These are phyloP conservation scores for Cephalopterus ornatus DNA, from an alignment of 2,113 vertebrate species.

Conservation along the genomic window DNA sequence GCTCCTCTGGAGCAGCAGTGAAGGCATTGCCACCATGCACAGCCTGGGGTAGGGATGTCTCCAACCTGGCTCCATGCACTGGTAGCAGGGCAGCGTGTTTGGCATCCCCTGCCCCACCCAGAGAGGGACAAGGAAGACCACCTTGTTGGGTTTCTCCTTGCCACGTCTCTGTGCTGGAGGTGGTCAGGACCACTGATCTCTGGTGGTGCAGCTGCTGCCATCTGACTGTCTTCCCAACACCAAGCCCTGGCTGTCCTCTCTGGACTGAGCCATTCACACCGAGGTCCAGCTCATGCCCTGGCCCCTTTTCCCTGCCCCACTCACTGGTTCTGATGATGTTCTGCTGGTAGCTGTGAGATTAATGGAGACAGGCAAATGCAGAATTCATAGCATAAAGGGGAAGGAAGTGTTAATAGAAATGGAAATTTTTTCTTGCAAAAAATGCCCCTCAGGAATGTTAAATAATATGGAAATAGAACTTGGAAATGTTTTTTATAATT, in stretches of 20 bases:
- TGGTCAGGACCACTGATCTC: not conserved
- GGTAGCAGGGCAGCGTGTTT: not conserved
- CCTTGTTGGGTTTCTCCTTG: not conserved
- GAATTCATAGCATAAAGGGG: not conserved
- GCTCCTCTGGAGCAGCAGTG: not conserved
- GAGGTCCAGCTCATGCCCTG: not conserved
- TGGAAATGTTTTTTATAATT: conserved; percentile 7
- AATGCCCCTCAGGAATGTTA: not conserved
- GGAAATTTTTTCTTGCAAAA: not conserved
- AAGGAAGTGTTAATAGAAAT: not conserved
- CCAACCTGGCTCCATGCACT: accelerated
- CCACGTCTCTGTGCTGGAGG: not conserved
- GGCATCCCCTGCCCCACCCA: not conserved
- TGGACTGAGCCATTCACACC: not conserved
- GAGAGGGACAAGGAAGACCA: not conserved
- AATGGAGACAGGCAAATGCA: not conserved
- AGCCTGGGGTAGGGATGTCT: not conserved
- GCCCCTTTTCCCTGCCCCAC: not conserved
- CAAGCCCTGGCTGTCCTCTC: not conserved
- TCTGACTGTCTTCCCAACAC: not conserved
- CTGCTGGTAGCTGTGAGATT: not conserved
- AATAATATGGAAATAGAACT: conserved; percentile 2
- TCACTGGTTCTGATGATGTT: accelerated
- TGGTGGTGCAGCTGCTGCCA: not conserved
- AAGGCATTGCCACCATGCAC: not conserved